Base-by-base conservation (phyloP, 2,113 vertebrate genomes). In the Dipodomys spectabilis region DNA sequence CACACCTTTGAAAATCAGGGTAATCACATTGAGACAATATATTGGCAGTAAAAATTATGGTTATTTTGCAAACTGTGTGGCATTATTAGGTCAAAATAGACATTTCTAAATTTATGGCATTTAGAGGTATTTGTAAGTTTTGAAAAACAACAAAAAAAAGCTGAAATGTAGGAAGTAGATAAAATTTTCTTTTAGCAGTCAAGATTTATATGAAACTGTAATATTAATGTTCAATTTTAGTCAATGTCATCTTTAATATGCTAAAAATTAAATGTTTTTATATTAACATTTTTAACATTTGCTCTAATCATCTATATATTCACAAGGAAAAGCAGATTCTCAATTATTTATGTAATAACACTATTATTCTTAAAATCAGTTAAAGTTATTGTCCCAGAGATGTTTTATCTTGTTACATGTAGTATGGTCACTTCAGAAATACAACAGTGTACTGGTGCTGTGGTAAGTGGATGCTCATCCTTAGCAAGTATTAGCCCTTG, bases 1-100 rank as follows among this genome's bases (percentile, higher is more conserved):
- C 44, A 88, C 88, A 95, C 93, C 90, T 95, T 81, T 92, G 88
- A 94, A 89, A 93, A 90, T 93, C 67, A 90, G 27, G 88, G 62
- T 90, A 95, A 96, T 96, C 96, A 93, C 85, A 95, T 88, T 90
- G 88, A 94, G 95, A 95, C 64, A 93, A 93, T 86, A 88, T 65
- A 94, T 77, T 92, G 62, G 49, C 84, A 95, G 62, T 28, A 92
- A 95, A 95, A 68, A 64, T 30, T 79, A 86, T 88, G 10, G 45
- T 45, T 92, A 82, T 93, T 44, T 72, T 90, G 3, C 30, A 90
- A 95, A 90, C 5, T 25, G 16, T 95, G 13, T 96, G 88, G 62
- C 75, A 95, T 92, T 93, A 94, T 82, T 94, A 79, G 68, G 67
- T 65, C 49, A 96, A 78, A 93, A 67, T 28, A 73, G 45, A 28